Base-by-base conservation (phyloP, 2,888 invertebrate species). In the Agrochola lychnidis region DNA sequence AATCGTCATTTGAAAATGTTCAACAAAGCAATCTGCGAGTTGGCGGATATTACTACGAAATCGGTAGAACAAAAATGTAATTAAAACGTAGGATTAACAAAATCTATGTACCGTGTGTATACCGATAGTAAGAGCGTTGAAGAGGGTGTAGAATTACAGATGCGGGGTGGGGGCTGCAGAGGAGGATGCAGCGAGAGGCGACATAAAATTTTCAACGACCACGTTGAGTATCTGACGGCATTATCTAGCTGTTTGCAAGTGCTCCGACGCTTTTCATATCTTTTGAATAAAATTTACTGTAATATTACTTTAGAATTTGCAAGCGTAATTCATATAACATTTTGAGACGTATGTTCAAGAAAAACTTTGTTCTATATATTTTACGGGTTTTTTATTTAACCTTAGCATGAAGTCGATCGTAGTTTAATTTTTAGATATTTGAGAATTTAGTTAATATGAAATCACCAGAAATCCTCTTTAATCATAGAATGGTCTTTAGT, bases 151-250 rank as follows among this genome's bases (percentile, higher is more conserved):
- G 91, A 93, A 92, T 93, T 91, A 92, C 92, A 91, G 90, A 90
- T 89, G 89, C 89, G 89, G 89, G 87, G 87, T 70, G 89, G 87
- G 90, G 89, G 90, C 87, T 93, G 94, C 93, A 94, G 91, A 89
- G 91, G 92, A 92, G 93, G 92, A 93, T 94, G 95, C 94, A 94
- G 92, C 91, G 93, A 92, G 94, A 94, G 91, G 94, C 93, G 95
- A 95, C 94, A 96, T 96, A 94, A 96, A 95, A 96, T 94, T 95
- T 95, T 95, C 96, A 96, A 95, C 94, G 94, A 95, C 93, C 93
- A 92, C 92, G 92, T 91, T 90, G 94, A 94, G 94, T 94, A 94
- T 95, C 94, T 93, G 94, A 93, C 93, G 92, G 95, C 94, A 95
- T 96, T 95, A 96, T 96, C 95, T 95, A 94, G 94, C 94, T 93